Base-by-base conservation (phyloP, 1,140 invertebrate genomes). In the Bradysia coprophila region DNA sequence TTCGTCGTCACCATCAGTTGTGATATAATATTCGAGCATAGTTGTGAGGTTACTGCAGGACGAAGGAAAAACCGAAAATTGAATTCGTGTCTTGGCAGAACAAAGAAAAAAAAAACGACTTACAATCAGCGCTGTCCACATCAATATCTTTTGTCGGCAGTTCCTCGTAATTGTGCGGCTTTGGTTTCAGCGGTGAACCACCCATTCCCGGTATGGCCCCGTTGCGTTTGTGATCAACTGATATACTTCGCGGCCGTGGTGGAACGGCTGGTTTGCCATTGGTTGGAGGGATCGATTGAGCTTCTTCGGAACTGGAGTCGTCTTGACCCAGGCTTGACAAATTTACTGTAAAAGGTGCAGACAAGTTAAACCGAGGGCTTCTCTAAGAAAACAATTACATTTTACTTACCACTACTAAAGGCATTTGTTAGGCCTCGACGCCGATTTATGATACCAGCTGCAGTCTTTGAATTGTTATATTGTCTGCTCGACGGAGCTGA, bases 221-320 rank as follows among this genome's bases (percentile, higher is more conserved):
- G 9, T 39, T 34, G 33, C 28, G 47, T 36, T 51, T 55, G 37
- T 59, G 57, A 47, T 61, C 57, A 51, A 58, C 58, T 5, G 45
- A 46, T 44, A 61, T 47, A 40, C 57, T 60, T 5, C 58, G 49
- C 9, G 75, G 72, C 43, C 77, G 59, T 5, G 75, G 73, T 37
- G 72, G 69, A 28, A 74, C 66, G 32, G 65, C 63, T 10, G 72
- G 70, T 51, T 75, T 75, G 43, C 60, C 63, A 21, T 59, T 60
- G 38, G 48, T 51, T 38, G 46, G 38, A 42, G 53, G 49, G 45
- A 48, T 45, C 52, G 41, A 34, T 58, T 61, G 34, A 18, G 67
- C 63, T 47, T 82, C 79, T 61, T 78, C 76, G 2, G 78, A 81
- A 51, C 79, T 78, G 24, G 81, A 79, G 60, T 84, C 81, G 54